Evolutionary conservation across 2,797 vertebrate species (phyloP).

Genomic region (Xenentodon cancila): DNA sequence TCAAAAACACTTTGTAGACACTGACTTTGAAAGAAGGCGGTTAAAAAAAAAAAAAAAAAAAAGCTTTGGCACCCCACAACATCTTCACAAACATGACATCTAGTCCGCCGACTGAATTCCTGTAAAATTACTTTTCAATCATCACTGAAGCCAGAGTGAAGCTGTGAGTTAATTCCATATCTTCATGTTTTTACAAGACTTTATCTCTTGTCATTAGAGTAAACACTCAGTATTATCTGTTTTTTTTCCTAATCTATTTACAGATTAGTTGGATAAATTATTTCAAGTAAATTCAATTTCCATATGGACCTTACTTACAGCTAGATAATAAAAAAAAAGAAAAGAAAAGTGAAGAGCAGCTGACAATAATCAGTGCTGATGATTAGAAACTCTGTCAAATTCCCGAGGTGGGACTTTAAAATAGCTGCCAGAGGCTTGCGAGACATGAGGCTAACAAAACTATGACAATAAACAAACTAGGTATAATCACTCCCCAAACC

Average conservation of each 20-base stretch:
- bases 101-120: constrained; percentile 74
- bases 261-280: constrained; percentile 20
- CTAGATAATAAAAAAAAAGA: constrained; percentile 20
- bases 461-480: constrained; percentile 72
- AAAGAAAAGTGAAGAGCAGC: constrained; percentile 30
- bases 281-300: background rate
- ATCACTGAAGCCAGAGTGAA: constrained; percentile 59
- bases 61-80: constrained; percentile 58
- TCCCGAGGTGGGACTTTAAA: constrained; percentile 48
- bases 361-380: constrained; percentile 45
- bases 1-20: constrained; percentile 86
- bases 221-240: constrained; percentile 17
- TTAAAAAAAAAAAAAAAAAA: constrained; percentile 20
- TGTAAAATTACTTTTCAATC: constrained; percentile 74
- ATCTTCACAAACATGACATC: constrained; percentile 76
- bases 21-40: constrained; percentile 65
- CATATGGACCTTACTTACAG: constrained; percentile 14
- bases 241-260: constrained; percentile 39
- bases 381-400: constrained; percentile 55
- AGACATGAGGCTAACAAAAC: constrained; percentile 54
- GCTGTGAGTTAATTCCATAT: constrained; percentile 66
- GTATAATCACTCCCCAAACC: constrained; percentile 74
- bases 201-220: constrained; percentile 48
- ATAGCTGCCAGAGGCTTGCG: constrained; percentile 48
- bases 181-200: constrained; percentile 61